phyloP scores from a whole-genome alignment of 2,113 vertebrate genomes.

The Craseonycteris thonglongyai region DNA sequence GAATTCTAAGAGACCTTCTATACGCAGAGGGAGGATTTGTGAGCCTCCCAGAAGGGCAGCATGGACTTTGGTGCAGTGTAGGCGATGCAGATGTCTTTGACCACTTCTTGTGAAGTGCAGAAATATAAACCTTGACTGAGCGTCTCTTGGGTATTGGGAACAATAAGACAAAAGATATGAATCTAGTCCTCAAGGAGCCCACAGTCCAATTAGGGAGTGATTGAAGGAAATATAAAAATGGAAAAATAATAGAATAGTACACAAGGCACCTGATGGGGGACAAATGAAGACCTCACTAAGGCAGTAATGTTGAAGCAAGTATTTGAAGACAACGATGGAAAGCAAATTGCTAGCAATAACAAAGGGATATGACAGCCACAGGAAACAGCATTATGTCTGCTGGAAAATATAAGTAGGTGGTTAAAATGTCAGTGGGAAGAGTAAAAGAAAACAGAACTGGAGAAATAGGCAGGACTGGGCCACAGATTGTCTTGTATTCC shows the following conservation, averaged over 20 bases:
- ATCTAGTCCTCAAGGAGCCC: background rate
- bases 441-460: slow-evolving; percentile 2
- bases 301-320: background rate
- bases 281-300: background rate
- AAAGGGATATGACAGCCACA: background rate
- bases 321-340: slow-evolving; percentile 14
- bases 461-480: background rate
- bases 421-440: background rate
- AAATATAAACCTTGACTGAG: background rate
- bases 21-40: background rate
- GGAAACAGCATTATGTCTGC: background rate
- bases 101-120: background rate
- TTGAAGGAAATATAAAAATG: background rate
- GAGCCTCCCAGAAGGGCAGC: background rate
- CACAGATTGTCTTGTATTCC: background rate
- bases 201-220: background rate
- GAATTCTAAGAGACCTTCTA: background rate
- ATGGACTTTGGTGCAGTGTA: background rate
- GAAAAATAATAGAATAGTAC: background rate
- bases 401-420: slow-evolving; percentile 11
- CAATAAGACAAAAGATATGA: background rate
- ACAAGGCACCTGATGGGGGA: background rate
- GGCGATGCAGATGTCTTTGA: background rate
- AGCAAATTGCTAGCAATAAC: slow-evolving; percentile 11
- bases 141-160: background rate